Percentiles rank a stretch among this genome's conserved stretches.
Conservation (phyloP, 1,140 invertebrate genomes). For the Drosophila rhopaloa region DNA sequence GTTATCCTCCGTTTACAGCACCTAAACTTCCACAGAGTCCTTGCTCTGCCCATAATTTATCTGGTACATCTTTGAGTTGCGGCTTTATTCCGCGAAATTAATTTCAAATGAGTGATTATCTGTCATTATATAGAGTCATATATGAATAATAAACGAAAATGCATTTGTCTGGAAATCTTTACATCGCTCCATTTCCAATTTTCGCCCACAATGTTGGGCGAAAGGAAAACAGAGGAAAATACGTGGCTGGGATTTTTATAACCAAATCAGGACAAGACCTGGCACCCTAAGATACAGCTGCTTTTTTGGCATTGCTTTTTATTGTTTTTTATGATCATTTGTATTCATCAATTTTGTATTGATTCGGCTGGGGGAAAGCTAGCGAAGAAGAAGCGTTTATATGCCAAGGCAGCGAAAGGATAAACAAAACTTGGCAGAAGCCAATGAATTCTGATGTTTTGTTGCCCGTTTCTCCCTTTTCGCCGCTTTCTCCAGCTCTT, state of each 20-base stretch:
- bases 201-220: conserved; percentile 16
- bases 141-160: conserved; percentile 67
- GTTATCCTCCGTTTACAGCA: conserved; percentile 1
- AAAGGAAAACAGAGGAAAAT: conserved; percentile 25
- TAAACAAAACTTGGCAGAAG: conserved; percentile 69
- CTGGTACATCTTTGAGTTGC: conserved; percentile 30
- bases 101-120: conserved; percentile 76
- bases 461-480: conserved; percentile 33
- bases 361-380: conserved; percentile 47
- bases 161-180: conserved; percentile 63
- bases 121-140: conserved; percentile 51
- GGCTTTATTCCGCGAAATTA: conserved; percentile 75
- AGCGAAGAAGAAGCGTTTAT: conserved; percentile 32
- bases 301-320: conserved; percentile 80
- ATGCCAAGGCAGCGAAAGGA: conserved; percentile 69
- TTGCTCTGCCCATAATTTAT: conserved; percentile 14
- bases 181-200: conserved; percentile 7
- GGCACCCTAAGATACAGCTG: conserved; percentile 39
- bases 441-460: conserved; percentile 79
- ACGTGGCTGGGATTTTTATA: conserved; percentile 79
- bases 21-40: conserved; percentile 4
- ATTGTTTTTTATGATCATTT: conserved; percentile 84
- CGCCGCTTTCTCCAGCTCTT: conserved; percentile 16
- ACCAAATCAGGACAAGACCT: conserved; percentile 73
- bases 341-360: conserved; percentile 84